phyloP scores from a whole-genome alignment of 2,113 vertebrate genomes.

The Helogale parvula region DNA sequence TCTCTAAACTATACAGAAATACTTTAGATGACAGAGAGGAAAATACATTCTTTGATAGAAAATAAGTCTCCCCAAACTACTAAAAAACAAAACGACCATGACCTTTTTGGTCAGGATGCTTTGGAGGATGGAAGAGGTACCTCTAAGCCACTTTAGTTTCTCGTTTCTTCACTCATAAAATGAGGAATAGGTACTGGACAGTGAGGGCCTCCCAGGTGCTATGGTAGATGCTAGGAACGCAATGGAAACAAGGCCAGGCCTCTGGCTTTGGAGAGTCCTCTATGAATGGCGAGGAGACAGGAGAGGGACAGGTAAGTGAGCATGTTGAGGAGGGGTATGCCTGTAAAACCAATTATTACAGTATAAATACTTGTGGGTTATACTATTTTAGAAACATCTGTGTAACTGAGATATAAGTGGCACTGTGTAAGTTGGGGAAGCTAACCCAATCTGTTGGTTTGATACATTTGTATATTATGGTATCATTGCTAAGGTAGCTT shows the following conservation, averaged over 20 bases:
- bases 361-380: neutral
- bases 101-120: neutral
- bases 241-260: neutral
- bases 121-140: neutral
- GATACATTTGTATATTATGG: neutral
- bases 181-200: neutral
- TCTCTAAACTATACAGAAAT: neutral
- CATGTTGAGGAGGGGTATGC: neutral
- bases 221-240: neutral
- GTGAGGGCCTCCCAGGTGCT: neutral
- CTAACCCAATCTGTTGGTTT: neutral
- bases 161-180: neutral
- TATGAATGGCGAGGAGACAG: neutral
- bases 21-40: neutral
- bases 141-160: neutral
- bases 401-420: neutral
- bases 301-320: neutral
- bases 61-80: neutral
- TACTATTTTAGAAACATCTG: neutral
- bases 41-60: neutral
- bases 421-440: neutral
- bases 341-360: neutral
- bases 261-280: neutral
- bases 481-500: neutral
- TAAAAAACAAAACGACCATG: neutral